Evolutionary conservation across 2,888 invertebrate genomes (phyloP), one percentile per base, ranked within the genome.

Genomic region (Dicyrtoma fusca): DNA sequence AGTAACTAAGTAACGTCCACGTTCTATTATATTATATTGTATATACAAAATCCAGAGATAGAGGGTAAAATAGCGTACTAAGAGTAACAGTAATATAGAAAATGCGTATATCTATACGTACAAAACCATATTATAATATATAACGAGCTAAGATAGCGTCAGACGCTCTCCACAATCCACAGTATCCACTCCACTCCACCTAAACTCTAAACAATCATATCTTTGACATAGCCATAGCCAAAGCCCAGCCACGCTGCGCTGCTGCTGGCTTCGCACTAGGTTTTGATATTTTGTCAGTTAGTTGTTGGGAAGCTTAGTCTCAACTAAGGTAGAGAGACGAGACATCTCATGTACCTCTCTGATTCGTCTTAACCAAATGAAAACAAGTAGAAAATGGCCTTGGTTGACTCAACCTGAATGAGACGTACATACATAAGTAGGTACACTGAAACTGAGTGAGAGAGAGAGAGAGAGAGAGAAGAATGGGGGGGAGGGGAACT

Each of bases 331-430:
- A 34, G 34, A 34, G 8, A 34, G 34, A 34, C 34, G 34, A 34
- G 34, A 34, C 4, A 34, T 34, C 34, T 8, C 34, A 34, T 68
- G 53, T 53, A 53, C 63, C 53, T 63, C 47, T 44, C 62, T 62
- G 68, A 68, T 62, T 72, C 61, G 68, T 66, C 66, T 72, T 59
- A 61, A 69, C 69, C 49, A 59, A 69, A 71, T 71, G 71, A 45
- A 64, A 70, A 73, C 73, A 73, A 69, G 73, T 73, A 73, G 73
- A 73, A 55, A 70, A 69, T 76, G 76, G 74, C 76, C 76, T 76
- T 76, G 75, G 72, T 68, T 68, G 55, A 69, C 69, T 73, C 69
- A 72, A 69, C 69, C 72, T 71, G 61, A 74, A 70, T 65, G 73
- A 74, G 71, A 34, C 8, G 34, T 34, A 34, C 8, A 34, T 34